A percentile compares a stretch with the other conserved stretches of the same genome.
These are phyloP conservation scores for Magallana angulata DNA, from an alignment of 1,140 invertebrate species.

Conservation along the genomic window DNA sequence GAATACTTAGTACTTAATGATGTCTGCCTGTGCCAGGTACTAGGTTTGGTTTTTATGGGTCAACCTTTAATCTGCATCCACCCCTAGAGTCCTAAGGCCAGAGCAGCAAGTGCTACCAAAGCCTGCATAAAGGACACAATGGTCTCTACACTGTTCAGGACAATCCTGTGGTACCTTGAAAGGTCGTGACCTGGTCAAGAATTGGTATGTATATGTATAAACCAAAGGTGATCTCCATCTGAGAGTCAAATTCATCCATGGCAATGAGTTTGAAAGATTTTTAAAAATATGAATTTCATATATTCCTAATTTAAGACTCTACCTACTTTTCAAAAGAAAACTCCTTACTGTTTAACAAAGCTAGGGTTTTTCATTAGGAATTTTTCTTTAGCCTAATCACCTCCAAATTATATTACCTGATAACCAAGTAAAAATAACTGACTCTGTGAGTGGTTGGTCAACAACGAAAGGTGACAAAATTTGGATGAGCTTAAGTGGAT, in stretches of 20 bases:
- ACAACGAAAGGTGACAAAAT: slow-evolving; percentile 16
- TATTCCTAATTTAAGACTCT: too few species aligned
- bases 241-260: too few species aligned
- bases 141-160: background rate
- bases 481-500: slow-evolving; percentile 9
- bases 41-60: background rate
- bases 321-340: too few species aligned
- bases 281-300: too few species aligned
- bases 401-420: background rate
- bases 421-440: background rate
- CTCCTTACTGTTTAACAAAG: too few species aligned
- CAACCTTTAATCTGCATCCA: slow-evolving; percentile 13
- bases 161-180: background rate
- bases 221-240: too few species aligned
- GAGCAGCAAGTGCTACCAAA: background rate
- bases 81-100: background rate
- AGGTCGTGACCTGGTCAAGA: too few species aligned
- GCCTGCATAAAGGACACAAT: background rate
- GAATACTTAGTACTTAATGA: slow-evolving; percentile 9
- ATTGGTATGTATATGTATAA: too few species aligned
- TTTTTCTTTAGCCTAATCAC: background rate
- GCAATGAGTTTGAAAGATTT: too few species aligned
- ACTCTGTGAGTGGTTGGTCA: background rate
- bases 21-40: background rate
- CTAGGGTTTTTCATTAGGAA: background rate